A percentile compares a stretch with the other conserved stretches of the same genome.
phyloP scores from a whole-genome alignment of 2,888 invertebrate genomes.

The Idaea aversata region DNA sequence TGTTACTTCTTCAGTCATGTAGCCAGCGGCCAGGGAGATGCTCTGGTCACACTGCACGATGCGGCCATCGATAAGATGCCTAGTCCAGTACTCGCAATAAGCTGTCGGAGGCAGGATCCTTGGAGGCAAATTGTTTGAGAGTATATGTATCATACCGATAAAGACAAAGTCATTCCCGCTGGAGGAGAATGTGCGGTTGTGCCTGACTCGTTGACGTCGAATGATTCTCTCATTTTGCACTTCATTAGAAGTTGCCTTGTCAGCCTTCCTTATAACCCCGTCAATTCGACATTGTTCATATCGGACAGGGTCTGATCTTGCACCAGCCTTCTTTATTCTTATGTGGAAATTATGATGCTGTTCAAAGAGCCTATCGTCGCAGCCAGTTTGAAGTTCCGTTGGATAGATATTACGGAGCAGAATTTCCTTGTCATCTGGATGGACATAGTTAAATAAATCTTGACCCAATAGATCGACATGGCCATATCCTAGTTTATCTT shows the following conservation, averaged over 20 bases:
- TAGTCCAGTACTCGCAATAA: constrained; percentile 92
- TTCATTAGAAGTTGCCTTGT: constrained; percentile 76
- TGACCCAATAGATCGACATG: constrained; percentile 95
- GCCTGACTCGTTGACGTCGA: constrained; percentile 74
- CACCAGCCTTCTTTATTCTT: constrained; percentile 83
- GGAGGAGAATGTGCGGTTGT: constrained; percentile 72
- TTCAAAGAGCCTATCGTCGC: constrained; percentile 58
- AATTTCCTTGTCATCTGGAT: constrained; percentile 90
- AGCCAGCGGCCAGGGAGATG: constrained; percentile 93
- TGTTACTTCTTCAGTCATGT: constrained; percentile 92
- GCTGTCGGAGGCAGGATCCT: constrained; percentile 80
- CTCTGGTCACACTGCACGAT: constrained; percentile 95
- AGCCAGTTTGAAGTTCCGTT: constrained; percentile 65
- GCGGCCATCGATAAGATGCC: constrained; percentile 93
- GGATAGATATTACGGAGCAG: constrained; percentile 85
- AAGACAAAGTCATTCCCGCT: constrained; percentile 84
- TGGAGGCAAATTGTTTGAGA: constrained; percentile 79
- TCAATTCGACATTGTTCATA: constrained; percentile 86
- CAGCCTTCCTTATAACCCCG: constrained; percentile 82
- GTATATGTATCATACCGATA: constrained; percentile 86
- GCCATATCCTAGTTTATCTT: constrained; percentile 91
- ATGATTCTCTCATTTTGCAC: constrained; percentile 76
- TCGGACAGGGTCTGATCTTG: constrained; percentile 85
- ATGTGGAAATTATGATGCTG: constrained; percentile 80
- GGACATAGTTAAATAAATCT: constrained; percentile 90